Percentiles rank a stretch among this genome's conserved stretches.
Conservation (phyloP, 2,888 invertebrate species). For the Macrosiphum euphorbiae region DNA sequence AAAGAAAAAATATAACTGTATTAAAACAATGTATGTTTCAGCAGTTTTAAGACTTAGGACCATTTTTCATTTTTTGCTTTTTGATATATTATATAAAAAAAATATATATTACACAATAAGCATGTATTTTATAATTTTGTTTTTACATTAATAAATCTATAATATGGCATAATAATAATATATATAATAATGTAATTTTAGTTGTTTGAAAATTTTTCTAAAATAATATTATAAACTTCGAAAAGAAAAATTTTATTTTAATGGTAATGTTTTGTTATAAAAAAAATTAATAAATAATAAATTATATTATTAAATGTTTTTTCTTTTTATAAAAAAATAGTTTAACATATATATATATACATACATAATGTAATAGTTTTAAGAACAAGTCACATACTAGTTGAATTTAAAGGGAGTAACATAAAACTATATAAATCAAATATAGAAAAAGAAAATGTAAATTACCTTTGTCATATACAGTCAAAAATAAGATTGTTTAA, state of each 20-base stretch:
- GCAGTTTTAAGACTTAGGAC: slow-evolving; percentile 43
- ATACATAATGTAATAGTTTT: neutral
- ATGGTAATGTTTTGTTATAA: slow-evolving; percentile 61
- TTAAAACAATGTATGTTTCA: slow-evolving; percentile 41
- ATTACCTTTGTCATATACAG: neutral
- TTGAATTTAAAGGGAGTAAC: neutral
- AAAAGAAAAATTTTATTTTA: slow-evolving; percentile 53
- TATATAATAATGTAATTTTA: slow-evolving; percentile 53
- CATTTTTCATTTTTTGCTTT: slow-evolving; percentile 30
- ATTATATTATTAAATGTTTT: slow-evolving; percentile 44
- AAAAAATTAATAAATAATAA: slow-evolving; percentile 27
- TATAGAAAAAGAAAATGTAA: neutral
- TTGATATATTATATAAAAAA: slow-evolving; percentile 38
- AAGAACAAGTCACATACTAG: neutral
- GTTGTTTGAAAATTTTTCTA: slow-evolving; percentile 56
- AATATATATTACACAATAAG: slow-evolving; percentile 36
- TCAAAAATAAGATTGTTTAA: neutral
- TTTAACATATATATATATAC: neutral
- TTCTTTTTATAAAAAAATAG: neutral
- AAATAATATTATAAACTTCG: slow-evolving; percentile 43
- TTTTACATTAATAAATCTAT: slow-evolving; percentile 39
- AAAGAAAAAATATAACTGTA: slow-evolving; percentile 45
- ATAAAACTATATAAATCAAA: neutral
- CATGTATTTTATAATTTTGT: slow-evolving; percentile 48
- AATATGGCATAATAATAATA: slow-evolving; percentile 26